Percentiles rank a stretch among this genome's conserved stretches.
phyloP scores from a whole-genome alignment of 2,888 invertebrate species.

The Agrotis segetum region DNA sequence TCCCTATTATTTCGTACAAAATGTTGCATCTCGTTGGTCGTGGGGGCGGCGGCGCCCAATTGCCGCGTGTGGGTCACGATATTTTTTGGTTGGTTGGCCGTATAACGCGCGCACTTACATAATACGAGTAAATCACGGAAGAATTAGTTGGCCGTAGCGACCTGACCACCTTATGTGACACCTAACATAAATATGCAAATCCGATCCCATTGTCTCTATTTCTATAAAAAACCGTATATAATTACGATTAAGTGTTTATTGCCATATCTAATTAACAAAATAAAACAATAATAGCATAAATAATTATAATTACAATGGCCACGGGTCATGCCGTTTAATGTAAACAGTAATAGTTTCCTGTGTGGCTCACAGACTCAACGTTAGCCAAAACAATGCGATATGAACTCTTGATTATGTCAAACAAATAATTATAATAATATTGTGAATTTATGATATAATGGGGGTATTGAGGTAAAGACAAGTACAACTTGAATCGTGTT shows the following conservation, averaged over 20 bases:
- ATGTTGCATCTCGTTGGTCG: no score
- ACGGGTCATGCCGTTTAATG: constrained; percentile 16
- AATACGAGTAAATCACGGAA: no score
- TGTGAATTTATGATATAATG: not conserved
- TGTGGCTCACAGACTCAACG: constrained; percentile 48
- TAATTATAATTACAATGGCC: constrained; percentile 27
- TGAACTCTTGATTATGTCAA: not conserved
- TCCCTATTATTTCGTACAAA: no score
- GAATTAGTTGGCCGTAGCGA: no score
- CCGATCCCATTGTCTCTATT: not conserved
- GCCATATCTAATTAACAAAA: constrained; percentile 16
- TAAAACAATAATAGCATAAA: constrained; percentile 16
- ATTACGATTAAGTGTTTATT: constrained; percentile 14
- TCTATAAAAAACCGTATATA: not conserved
- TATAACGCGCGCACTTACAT: no score
- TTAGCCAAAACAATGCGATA: constrained; percentile 33
- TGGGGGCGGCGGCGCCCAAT: no score
- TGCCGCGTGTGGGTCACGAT: no score
- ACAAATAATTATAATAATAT: constrained; percentile 20
- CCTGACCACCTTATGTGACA: no score
- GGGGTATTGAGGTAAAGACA: not conserved
- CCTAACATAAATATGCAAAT: no score
- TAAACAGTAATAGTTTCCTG: constrained; percentile 53
- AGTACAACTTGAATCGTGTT: not conserved
- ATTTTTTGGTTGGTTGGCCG: no score